A percentile compares a stretch with the other conserved stretches of the same genome.
Conservation (phyloP, 2,113 vertebrate species). For the Notothenia rossii region DNA sequence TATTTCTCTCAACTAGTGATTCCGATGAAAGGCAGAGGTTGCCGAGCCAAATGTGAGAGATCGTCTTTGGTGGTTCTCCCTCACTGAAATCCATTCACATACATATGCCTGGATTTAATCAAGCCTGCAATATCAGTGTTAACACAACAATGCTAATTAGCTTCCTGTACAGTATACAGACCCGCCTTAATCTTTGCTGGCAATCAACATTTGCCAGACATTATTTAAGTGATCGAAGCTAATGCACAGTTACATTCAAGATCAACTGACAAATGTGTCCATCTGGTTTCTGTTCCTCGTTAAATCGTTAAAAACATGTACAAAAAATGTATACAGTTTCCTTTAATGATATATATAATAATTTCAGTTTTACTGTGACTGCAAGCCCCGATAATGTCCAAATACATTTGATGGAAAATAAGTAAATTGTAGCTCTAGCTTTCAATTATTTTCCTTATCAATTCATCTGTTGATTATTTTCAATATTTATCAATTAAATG, state of each 20-base stretch:
- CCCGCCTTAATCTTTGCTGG: constrained; percentile 48
- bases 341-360: background rate
- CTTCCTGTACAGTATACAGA: constrained; percentile 42
- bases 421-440: too few species aligned
- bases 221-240: constrained; percentile 24
- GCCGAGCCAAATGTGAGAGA: constrained; percentile 61
- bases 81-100: constrained; percentile 54
- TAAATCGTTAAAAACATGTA: constrained; percentile 5
- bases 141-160: constrained; percentile 59
- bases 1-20: constrained; percentile 61
- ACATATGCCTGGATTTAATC: constrained; percentile 66
- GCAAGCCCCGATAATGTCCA: background rate
- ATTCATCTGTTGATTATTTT: too few species aligned
- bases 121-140: constrained; percentile 53
- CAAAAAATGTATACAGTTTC: background rate
- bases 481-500: too few species aligned
- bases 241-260: constrained; percentile 1
- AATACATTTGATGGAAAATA: background rate
- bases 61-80: constrained; percentile 59
- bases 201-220: constrained; percentile 39
- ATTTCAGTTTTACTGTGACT: background rate
- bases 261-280: constrained; percentile 1
- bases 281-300: constrained; percentile 23
- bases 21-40: constrained; percentile 59
- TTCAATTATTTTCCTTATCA: too few species aligned